Evolutionary conservation across 2,113 vertebrate species (phyloP), one percentile per base, ranked within the genome.

Genomic region (Melozone crissalis): DNA sequence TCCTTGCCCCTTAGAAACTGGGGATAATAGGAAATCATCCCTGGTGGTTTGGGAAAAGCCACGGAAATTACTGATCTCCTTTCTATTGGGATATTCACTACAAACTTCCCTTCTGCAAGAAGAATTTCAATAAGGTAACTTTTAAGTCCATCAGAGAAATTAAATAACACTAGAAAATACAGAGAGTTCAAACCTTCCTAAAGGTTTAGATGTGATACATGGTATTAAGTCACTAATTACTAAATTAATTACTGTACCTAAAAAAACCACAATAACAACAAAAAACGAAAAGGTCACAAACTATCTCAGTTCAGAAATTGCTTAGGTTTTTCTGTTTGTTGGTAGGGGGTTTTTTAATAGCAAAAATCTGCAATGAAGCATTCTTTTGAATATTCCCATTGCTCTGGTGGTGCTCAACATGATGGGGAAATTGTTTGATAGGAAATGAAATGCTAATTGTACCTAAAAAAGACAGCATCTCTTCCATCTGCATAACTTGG

Each of bases 391-490:
- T 1, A 1, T 69, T 90, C 18, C 52, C 27, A 31, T 80, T 90
- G 85, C 90, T 87, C 79, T 88, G 72, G 66, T 88, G 72, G 65
- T 90, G 63, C 72, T 93, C 63, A 84, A 75, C 13, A 21, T 72
- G 76, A 87, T 51, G 73, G 83, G 57, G 69, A 96, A 95, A 94
- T 74, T 59, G 55, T 90, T 10, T 68, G 85, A 90, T 94, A 88
- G 90, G 91, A 96, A 95, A 95, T 94, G 57, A 95, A 96, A 94
- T 96, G 88, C 15, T 93, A 92, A 95, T 96, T 93, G 52, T 35
- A 58, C 90, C 83, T 96, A 94, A 96, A 96, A 95, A 84, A 65
- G 84, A 73, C 88, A 90, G 46, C 2, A 1, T 73, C 83, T 79
- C 31, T 84, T 94, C 80, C 57, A 78, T 84, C 68, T 89, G 72